phyloP scores from a whole-genome alignment of 2,797 vertebrate genomes.

The Pristis pectinata region DNA sequence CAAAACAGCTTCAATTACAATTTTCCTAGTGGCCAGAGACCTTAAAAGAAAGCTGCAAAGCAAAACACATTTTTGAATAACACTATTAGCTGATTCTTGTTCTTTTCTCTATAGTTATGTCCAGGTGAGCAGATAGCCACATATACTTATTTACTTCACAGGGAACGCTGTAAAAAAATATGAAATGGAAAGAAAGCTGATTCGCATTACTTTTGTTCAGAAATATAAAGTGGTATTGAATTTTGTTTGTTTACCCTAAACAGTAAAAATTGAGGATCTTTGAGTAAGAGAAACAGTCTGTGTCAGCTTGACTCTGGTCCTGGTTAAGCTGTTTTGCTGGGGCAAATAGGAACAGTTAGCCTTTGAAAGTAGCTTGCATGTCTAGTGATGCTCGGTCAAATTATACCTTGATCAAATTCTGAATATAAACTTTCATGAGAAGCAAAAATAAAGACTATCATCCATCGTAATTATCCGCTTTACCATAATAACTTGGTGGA shows the following conservation, averaged over 20 bases:
- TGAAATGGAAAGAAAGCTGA: background rate
- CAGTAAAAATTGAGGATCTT: background rate
- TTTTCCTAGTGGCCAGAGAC: background rate
- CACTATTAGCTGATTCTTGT: background rate
- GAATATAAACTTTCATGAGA: background rate
- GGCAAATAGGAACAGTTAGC: background rate
- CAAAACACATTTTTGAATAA: background rate
- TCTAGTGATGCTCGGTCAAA: background rate
- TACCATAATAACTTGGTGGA: background rate
- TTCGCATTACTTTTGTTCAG: background rate
- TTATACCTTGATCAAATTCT: background rate
- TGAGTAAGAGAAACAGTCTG: background rate
- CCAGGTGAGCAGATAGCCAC: background rate
- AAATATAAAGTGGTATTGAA: background rate
- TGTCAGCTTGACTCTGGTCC: background rate
- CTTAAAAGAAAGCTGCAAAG: background rate
- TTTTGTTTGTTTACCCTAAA: background rate
- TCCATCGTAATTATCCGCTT: background rate
- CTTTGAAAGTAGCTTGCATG: background rate
- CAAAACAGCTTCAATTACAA: background rate
- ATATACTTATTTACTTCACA: background rate
- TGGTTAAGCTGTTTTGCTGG: background rate
- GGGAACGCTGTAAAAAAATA: background rate
- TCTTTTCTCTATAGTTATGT: background rate
- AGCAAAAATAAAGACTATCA: background rate